Evolutionary conservation across 2,113 vertebrate species (phyloP), one percentile per base, ranked within the genome.

Genomic region (Phaetusa simplex): DNA sequence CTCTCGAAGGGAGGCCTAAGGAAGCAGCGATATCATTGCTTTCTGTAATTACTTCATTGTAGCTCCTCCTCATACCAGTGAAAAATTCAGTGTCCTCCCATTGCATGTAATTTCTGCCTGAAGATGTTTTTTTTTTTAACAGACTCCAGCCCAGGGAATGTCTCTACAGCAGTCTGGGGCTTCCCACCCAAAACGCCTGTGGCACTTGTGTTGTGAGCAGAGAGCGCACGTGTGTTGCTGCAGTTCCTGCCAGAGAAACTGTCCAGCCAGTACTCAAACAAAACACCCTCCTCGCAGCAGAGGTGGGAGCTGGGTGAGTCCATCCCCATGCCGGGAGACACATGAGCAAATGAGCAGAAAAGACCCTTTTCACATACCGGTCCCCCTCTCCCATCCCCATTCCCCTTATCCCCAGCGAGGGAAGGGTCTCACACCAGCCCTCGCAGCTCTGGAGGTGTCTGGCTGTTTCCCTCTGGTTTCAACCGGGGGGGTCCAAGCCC

Each of bases 291-390:
- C 58, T 87, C 45, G 15, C 43, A 80, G 84, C 77, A 78, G 38
- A 56, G 56, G 16, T 12, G 9, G 26, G 30, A 45, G 43, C 42
- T 70, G 38, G 17, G 21, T 1, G 2, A 58, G 38, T 52, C 71
- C 36, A 29, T 14, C 27, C 42, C 52, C 29, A 27, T 0, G 0
- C 32, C 0, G 1, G n/a, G 30, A 50, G 16, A 72, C 9, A 36
- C 27, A 20, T 0, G 11, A 93, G n/a, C 12, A 73, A 69, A 55
- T 18, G 29, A 61, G 24, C 13, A 47, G 47, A 66, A 62, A n/a
- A 24, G 8, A 8, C 8, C 3, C 16, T 91, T 79, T 71, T 67
- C 23, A 7, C 8, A 17, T 21, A 17, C 52, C 12, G 14, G 2
- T 16, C 12, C 11, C 15, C 1, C 22, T n/a, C 47, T 26, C 36